phyloP scores from a whole-genome alignment of 2,888 invertebrate species.

The Scelioninae gen. 1 region DNA sequence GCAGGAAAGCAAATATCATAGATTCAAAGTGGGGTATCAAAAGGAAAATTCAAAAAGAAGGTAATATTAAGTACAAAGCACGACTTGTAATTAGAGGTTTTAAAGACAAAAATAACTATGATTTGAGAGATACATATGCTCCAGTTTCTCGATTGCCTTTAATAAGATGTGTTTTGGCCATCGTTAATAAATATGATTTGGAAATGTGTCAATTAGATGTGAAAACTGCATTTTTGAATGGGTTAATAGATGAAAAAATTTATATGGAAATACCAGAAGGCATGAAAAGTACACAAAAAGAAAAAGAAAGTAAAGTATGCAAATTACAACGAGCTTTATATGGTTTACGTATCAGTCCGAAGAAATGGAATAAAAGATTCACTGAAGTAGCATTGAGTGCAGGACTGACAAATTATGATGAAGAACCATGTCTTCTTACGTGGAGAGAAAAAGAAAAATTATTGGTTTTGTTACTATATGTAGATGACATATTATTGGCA shows the following conservation, averaged over 20 bases:
- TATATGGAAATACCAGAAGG: slow-evolving; percentile 11
- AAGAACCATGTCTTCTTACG: slow-evolving; percentile 59
- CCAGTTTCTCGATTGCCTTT: slow-evolving; percentile 39
- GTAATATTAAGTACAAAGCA: slow-evolving; percentile 33
- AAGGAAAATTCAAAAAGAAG: slow-evolving; percentile 29
- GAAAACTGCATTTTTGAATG: slow-evolving; percentile 73
- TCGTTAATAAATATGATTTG: slow-evolving; percentile 42
- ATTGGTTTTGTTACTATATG: slow-evolving; percentile 34
- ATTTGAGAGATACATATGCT: too few relatives aligned
- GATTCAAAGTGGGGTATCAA: slow-evolving; percentile 61
- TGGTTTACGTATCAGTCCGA: slow-evolving; percentile 32
- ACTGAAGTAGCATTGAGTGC: slow-evolving; percentile 50
- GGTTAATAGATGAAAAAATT: slow-evolving; percentile 34
- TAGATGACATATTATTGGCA: slow-evolving; percentile 11
- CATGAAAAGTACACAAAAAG: slow-evolving; percentile 14
- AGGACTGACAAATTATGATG: slow-evolving; percentile 48
- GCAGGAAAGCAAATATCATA: slow-evolving; percentile 24
- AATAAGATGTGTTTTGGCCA: slow-evolving; percentile 38
- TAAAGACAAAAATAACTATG: too few relatives aligned
- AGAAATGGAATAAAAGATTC: slow-evolving; percentile 57
- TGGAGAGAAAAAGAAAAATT: slow-evolving; percentile 34
- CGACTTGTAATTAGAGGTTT: slow-evolving; percentile 39
- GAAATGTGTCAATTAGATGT: slow-evolving; percentile 55
- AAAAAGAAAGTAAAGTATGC: slow-evolving; percentile 48
- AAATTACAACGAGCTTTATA: slow-evolving; percentile 62